Conservation (phyloP, 2,888 invertebrate genomes). For the Ernsta delagoae region DNA sequence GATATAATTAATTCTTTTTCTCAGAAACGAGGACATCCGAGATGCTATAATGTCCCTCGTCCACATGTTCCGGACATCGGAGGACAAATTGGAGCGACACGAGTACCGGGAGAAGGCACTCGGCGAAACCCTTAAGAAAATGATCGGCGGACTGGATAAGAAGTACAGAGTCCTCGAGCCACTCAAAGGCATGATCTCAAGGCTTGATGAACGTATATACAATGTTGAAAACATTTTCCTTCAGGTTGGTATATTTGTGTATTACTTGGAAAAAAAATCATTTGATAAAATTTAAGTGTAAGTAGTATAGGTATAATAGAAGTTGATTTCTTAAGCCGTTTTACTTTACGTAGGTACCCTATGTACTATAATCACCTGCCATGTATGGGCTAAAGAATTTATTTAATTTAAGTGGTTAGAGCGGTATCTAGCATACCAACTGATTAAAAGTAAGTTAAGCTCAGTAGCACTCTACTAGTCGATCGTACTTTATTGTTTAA, state of each 20-base stretch:
- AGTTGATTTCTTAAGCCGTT: no score
- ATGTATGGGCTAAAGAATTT: no score
- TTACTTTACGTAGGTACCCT: no score
- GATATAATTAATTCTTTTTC: no score
- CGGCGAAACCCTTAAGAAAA: conserved; percentile 92
- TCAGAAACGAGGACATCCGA: conserved; percentile 89
- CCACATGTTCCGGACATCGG: conserved; percentile 91
- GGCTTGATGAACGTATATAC: conserved; percentile 90
- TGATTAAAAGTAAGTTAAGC: not conserved
- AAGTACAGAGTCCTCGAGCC: conserved; percentile 89
- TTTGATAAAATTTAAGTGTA: no score
- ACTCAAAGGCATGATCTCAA: conserved; percentile 87
- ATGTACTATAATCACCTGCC: no score
- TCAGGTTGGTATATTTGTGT: conserved; percentile 73
- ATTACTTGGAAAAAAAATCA: no score
- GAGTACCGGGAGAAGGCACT: conserved; percentile 92
- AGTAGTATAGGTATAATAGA: no score
- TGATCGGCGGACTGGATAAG: conserved; percentile 88
- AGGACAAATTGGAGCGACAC: conserved; percentile 93
- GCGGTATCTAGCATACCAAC: no score
- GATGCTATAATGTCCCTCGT: conserved; percentile 92
- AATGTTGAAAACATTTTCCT: conserved; percentile 91
- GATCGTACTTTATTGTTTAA: not conserved
- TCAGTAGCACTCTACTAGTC: not conserved
- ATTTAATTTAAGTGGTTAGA: no score